phyloP scores from a whole-genome alignment of 2,113 vertebrate genomes.

The Dasyurus viverrinus region DNA sequence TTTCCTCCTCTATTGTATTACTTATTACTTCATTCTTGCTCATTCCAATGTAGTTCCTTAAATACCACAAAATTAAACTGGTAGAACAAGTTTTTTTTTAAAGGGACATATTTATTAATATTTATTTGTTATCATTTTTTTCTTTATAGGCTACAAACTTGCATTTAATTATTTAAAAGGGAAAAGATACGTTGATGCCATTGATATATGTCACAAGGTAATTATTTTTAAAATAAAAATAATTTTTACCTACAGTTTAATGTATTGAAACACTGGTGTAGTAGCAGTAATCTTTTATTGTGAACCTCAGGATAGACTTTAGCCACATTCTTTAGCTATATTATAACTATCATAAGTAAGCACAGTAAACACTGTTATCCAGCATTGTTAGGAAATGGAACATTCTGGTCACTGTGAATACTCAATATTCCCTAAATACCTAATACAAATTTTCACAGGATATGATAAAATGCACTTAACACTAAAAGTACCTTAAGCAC shows the following conservation, averaged over 20 bases:
- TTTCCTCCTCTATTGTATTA: neutral
- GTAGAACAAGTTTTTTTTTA: neutral
- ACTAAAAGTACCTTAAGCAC: neutral
- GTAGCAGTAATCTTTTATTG: neutral
- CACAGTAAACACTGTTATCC: neutral
- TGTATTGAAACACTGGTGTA: neutral
- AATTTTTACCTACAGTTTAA: slow-evolving; percentile 7
- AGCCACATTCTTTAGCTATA: neutral
- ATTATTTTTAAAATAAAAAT: slow-evolving; percentile 53
- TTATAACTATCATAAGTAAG: neutral
- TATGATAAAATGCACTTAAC: slow-evolving; percentile 11
- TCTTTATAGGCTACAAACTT: slow-evolving; percentile 94
- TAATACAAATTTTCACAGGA: slow-evolving; percentile 22
- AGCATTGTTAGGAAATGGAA: neutral
- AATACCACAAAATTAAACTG: neutral
- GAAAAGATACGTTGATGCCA: slow-evolving; percentile 95
- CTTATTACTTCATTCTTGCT: neutral
- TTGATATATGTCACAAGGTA: slow-evolving; percentile 97
- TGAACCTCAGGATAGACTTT: slow-evolving; percentile 1
- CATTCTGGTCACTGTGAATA: slow-evolving; percentile 26
- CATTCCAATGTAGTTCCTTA: neutral
- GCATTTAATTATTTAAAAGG: slow-evolving; percentile 99
- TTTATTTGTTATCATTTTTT: neutral
- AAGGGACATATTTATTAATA: neutral
- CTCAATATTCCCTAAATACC: neutral